These are phyloP conservation scores for Cacoxenus indagator DNA, from an alignment of 2,888 invertebrate species.

Conservation along the genomic window DNA sequence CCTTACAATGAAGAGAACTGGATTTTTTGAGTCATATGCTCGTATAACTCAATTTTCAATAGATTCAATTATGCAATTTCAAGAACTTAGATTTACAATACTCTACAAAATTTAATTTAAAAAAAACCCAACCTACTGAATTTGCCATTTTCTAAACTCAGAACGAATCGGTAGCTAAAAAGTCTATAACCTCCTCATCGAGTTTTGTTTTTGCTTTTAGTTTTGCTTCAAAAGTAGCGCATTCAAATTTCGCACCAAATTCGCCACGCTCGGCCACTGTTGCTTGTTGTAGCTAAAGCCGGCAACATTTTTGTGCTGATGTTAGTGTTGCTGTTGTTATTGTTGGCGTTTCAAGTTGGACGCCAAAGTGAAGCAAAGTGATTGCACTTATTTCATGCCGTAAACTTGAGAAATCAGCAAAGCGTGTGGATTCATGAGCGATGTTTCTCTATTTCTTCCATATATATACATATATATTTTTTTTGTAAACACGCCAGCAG, in stretches of 20 bases:
- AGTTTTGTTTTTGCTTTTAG: no score
- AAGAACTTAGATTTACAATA: no score
- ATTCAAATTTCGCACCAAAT: slow-evolving; percentile 1
- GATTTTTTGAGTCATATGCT: no score
- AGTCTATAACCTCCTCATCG: background rate
- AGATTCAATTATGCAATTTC: no score
- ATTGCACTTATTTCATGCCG: slow-evolving; percentile 6
- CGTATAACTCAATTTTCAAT: no score
- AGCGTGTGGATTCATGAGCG: slow-evolving; percentile 35
- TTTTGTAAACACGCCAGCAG: slow-evolving; percentile 7
- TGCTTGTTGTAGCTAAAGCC: slow-evolving; percentile 26
- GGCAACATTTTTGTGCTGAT: no score
- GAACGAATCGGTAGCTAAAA: background rate
- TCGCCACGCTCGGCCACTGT: background rate
- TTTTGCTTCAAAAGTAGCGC: background rate
- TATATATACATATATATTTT: background rate
- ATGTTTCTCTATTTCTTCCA: background rate
- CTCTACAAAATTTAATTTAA: no score
- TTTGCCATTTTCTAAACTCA: background rate
- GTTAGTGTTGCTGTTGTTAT: background rate
- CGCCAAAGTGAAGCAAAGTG: background rate
- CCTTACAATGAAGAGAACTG: no score
- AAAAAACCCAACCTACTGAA: no score
- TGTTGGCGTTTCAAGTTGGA: slow-evolving; percentile 19
- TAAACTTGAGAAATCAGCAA: slow-evolving; percentile 38